A percentile compares a stretch with the other conserved stretches of the same genome.
Conservation (phyloP, 1,140 invertebrate genomes). For the Sipha flava region DNA sequence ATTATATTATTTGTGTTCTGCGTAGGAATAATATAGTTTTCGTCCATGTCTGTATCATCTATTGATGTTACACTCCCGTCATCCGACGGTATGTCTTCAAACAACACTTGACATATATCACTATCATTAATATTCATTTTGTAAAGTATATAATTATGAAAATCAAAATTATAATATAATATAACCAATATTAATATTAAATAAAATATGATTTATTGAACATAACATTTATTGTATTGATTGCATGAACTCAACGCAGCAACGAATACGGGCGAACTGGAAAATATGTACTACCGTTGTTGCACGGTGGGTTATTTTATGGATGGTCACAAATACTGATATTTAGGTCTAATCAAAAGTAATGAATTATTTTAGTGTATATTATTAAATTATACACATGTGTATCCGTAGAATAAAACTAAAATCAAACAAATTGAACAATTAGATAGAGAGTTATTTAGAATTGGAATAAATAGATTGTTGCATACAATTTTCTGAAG, state of each 20-base stretch:
- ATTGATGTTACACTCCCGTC: background rate
- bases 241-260: background rate
- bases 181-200: too few species aligned
- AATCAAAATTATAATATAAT: background rate
- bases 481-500: background rate
- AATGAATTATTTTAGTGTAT: background rate
- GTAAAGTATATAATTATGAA: background rate
- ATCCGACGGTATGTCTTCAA: background rate
- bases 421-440: background rate
- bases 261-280: background rate
- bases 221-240: background rate
- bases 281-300: background rate
- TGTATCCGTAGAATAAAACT: background rate
- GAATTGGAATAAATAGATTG: background rate
- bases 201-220: background rate
- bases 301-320: background rate
- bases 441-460: background rate
- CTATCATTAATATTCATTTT: background rate
- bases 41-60: background rate
- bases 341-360: background rate
- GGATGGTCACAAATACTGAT: background rate
- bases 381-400: background rate
- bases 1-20: background rate
- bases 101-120: background rate
- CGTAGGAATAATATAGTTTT: background rate